Evolutionary conservation across 2,113 vertebrate genomes (phyloP).

Genomic region (Casuarius casuarius): DNA sequence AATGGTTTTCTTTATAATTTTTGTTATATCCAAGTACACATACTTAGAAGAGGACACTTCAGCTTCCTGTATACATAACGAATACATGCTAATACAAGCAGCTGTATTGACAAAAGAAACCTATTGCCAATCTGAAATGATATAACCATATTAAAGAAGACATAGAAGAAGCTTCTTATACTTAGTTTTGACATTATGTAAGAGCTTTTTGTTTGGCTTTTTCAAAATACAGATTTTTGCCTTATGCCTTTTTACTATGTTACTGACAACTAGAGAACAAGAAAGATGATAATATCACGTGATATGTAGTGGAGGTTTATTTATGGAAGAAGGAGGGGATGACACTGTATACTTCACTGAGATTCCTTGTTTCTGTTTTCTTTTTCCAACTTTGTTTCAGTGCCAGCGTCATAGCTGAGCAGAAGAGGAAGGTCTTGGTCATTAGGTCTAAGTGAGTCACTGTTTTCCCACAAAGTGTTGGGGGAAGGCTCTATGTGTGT

Average conservation of each 20-base stretch:
- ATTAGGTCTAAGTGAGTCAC: not conserved
- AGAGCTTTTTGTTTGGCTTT: not conserved
- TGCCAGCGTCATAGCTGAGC: not conserved
- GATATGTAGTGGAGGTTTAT: not conserved
- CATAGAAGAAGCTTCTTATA: not conserved
- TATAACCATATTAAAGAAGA: not conserved
- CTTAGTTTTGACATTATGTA: not conserved
- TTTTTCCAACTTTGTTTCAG: not conserved
- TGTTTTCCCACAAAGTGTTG: accelerated
- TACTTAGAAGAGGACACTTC: not conserved
- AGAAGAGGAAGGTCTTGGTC: not conserved
- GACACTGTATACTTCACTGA: not conserved
- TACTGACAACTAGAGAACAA: not conserved
- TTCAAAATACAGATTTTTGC: not conserved
- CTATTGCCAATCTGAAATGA: not conserved
- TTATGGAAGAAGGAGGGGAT: not conserved
- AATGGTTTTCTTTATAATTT: slow-evolving; percentile 33
- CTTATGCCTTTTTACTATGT: not conserved
- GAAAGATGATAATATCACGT: not conserved
- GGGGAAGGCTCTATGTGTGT: not conserved
- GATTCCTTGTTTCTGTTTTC: not conserved
- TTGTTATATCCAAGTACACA: slow-evolving; percentile 21
- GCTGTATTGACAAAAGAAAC: not conserved
- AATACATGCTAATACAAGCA: not conserved
- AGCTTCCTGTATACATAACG: not conserved